Conservation (phyloP, 2,797 vertebrate species). For the Galagoides demidoff region DNA sequence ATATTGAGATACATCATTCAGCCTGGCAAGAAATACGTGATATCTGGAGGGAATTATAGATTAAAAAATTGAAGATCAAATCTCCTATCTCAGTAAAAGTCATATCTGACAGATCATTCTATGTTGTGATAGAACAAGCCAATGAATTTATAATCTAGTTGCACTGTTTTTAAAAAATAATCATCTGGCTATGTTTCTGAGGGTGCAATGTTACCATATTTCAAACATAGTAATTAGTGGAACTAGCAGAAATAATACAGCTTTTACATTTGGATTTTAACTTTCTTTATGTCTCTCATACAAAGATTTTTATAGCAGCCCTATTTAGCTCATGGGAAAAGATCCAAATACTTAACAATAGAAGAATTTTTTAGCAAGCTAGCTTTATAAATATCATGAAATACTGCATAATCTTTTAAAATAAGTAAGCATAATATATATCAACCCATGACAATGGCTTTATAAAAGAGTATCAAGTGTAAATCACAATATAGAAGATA, state of each 20-base stretch:
- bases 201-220: neutral
- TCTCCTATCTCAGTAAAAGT: neutral
- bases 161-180: neutral
- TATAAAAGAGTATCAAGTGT: neutral
- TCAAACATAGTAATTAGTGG: constrained; percentile 32
- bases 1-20: neutral
- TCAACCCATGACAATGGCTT: neutral
- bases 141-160: neutral
- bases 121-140: neutral
- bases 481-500: neutral
- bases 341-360: constrained; percentile 54
- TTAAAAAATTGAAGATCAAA: neutral
- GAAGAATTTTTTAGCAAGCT: constrained; percentile 44
- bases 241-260: neutral
- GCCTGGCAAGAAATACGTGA: neutral
- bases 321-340: constrained; percentile 8
- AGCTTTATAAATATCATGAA: constrained; percentile 20
- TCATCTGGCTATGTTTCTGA: neutral
- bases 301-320: neutral
- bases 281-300: neutral
- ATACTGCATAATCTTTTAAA: constrained; percentile 9
- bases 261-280: constrained; percentile 58
- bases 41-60: neutral
- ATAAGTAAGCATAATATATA: neutral
- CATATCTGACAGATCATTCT: neutral